A percentile compares a stretch with the other conserved stretches of the same genome.
These are phyloP conservation scores for Lamprotornis superbus DNA, from an alignment of 2,113 vertebrate genomes.

Conservation along the genomic window DNA sequence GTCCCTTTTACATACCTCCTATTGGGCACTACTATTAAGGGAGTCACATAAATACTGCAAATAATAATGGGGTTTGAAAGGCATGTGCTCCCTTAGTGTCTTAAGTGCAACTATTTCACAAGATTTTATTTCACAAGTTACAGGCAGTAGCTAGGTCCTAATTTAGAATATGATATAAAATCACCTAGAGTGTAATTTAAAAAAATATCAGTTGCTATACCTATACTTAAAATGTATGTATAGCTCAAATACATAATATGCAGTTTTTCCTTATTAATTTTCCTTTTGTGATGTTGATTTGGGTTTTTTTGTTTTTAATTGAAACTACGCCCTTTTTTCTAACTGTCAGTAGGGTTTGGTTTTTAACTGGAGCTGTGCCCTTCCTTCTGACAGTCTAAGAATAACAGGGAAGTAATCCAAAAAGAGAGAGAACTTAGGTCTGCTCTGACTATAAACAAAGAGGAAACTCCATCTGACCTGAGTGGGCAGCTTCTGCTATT, in stretches of 20 bases:
- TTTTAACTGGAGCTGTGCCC: background rate
- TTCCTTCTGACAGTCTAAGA: background rate
- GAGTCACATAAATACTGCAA: background rate
- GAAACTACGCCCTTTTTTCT: background rate
- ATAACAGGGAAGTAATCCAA: background rate
- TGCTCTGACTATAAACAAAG: background rate
- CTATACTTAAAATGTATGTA: background rate
- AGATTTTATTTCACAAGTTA: background rate
- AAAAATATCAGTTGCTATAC: background rate
- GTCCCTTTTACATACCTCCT: background rate
- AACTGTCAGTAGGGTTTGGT: background rate
- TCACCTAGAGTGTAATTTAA: background rate
- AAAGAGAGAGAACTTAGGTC: background rate
- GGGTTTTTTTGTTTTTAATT: background rate
- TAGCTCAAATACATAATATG: background rate
- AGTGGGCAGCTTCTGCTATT: background rate
- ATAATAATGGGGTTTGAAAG: background rate
- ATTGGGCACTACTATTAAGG: background rate
- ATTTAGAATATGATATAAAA: background rate
- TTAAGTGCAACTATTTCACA: background rate
- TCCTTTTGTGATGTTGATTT: background rate
- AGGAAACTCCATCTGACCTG: background rate
- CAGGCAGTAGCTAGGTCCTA: fast-evolving
- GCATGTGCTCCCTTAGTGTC: background rate
- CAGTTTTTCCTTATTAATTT: background rate